Evolutionary conservation across 2,888 invertebrate species (phyloP).

Genomic region (Boloria selene): DNA sequence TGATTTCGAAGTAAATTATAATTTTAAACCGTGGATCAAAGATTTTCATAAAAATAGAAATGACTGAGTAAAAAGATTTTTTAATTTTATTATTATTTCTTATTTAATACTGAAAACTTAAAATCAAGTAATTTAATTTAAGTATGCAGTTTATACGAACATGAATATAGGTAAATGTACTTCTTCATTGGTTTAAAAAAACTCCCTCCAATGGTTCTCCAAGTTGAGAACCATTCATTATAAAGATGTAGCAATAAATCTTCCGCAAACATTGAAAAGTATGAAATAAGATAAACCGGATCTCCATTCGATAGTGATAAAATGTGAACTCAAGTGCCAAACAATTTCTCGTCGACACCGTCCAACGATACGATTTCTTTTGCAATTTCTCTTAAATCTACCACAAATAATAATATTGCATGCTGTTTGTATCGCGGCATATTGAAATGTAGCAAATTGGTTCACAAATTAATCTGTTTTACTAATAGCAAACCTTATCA

Average conservation of each 20-base stretch:
- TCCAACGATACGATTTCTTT: slow-evolving; percentile 34
- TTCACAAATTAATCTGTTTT: slow-evolving; percentile 48
- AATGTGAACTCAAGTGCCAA: slow-evolving; percentile 36
- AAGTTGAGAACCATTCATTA: slow-evolving; percentile 54
- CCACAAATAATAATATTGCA: slow-evolving; percentile 8
- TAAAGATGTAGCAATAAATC: slow-evolving; percentile 59
- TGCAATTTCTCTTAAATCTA: slow-evolving; percentile 34
- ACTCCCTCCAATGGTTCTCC: too few species aligned
- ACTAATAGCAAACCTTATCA: slow-evolving; percentile 41
- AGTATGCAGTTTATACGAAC: too few species aligned
- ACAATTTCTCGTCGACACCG: slow-evolving; percentile 37
- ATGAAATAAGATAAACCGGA: slow-evolving; percentile 53
- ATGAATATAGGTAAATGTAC: neutral
- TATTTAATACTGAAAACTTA: too few species aligned
- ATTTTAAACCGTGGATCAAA: too few species aligned
- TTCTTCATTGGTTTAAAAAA: slow-evolving; percentile 22
- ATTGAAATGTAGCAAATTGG: slow-evolving; percentile 17
- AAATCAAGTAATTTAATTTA: too few species aligned
- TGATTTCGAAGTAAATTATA: too few species aligned
- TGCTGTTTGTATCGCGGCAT: neutral
- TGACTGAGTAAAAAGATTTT: too few species aligned
- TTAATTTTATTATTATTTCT: too few species aligned
- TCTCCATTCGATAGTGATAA: slow-evolving; percentile 40
- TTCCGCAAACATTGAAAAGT: slow-evolving; percentile 49
- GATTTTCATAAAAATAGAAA: too few species aligned